Conservation (phyloP, 1,140 invertebrate genomes). For the Centruroides sculpturatus region DNA sequence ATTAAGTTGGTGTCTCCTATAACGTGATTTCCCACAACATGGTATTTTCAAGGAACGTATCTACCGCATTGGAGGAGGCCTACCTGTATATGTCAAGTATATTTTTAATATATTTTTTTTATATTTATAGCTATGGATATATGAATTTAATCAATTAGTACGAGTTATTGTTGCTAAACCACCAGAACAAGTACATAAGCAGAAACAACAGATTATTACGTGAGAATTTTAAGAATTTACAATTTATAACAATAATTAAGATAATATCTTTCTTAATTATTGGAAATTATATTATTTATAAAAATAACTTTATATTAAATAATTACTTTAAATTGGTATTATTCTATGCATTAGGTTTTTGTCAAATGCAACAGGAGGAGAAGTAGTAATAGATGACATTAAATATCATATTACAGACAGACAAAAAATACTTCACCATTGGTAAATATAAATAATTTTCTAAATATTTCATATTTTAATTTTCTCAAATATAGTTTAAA, state of each 20-base stretch:
- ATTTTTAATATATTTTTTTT: background rate
- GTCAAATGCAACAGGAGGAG: constrained; percentile 36
- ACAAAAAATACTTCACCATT: constrained; percentile 47
- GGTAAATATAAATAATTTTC: constrained; percentile 26
- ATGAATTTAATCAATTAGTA: constrained; percentile 59
- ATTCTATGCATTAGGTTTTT: constrained; percentile 5
- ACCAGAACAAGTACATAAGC: constrained; percentile 48
- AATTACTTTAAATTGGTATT: background rate
- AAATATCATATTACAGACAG: constrained; percentile 49
- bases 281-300: constrained; percentile 22
- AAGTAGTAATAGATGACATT: constrained; percentile 62
- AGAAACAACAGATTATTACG: constrained; percentile 28
- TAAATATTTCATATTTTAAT: too few relatives aligned
- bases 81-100: background rate
- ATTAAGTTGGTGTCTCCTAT: too few relatives aligned
- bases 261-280: too few relatives aligned
- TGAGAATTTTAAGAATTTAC: background rate
- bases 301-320: too few relatives aligned
- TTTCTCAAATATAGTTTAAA: too few relatives aligned
- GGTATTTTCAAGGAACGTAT: too few relatives aligned
- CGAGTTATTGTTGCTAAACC: constrained; percentile 62
- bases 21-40: too few relatives aligned
- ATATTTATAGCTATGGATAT: constrained; percentile 59
- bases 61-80: too few relatives aligned
- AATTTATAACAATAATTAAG: background rate